Evolutionary conservation across 92 coral and sea anemone species (phyloP).

Genomic region (Chrysogorgia sp.): DNA sequence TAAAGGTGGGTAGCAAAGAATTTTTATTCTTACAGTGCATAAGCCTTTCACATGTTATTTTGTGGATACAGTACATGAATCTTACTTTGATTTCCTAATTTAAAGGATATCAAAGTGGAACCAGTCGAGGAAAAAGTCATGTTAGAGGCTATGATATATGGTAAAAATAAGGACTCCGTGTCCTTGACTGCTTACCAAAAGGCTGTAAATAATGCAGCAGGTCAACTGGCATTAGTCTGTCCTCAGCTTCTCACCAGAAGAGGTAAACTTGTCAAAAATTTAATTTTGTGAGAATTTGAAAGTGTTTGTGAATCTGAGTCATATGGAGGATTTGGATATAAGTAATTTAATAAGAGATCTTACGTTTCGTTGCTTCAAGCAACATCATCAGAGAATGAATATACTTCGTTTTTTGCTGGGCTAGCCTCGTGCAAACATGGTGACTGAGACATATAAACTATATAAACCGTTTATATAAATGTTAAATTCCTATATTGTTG

Average conservation of each 20-base stretch:
- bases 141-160: slow-evolving; percentile 7
- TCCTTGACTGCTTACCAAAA: slow-evolving; percentile 22
- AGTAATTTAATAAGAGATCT: too few species aligned
- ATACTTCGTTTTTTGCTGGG: too few species aligned
- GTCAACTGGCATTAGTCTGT: slow-evolving; percentile 16
- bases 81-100: too few species aligned
- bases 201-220: slow-evolving; percentile 32
- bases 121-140: slow-evolving; percentile 18
- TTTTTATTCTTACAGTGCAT: background rate
- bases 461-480: too few species aligned
- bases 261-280: background rate
- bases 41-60: too few species aligned
- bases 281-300: too few species aligned
- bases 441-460: background rate
- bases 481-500: background rate
- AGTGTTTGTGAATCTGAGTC: too few species aligned
- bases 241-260: slow-evolving; percentile 17
- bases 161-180: background rate
- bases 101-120: slow-evolving; percentile 4
- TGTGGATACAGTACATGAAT: too few species aligned
- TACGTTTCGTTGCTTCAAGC: too few species aligned
- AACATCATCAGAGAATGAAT: too few species aligned
- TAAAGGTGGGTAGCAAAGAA: background rate
- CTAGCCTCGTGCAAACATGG: too few species aligned
- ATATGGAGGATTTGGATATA: too few species aligned